A percentile compares a stretch with the other conserved stretches of the same genome.
phyloP scores from a whole-genome alignment of 2,888 invertebrate genomes.

The Ariolimax columbianus region DNA sequence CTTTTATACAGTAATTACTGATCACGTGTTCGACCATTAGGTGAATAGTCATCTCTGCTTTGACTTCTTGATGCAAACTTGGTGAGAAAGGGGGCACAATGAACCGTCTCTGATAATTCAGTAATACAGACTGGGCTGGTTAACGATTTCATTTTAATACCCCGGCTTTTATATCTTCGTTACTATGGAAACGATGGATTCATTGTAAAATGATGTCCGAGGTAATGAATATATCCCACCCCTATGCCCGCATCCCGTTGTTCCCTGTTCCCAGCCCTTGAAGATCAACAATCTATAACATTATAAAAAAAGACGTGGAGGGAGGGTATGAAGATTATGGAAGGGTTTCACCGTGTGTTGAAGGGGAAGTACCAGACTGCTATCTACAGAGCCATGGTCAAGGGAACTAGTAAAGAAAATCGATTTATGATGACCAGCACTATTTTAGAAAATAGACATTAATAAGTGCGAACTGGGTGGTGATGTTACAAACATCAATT shows the following conservation, averaged over 20 bases:
- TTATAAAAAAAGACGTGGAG: not conserved
- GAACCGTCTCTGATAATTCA: not conserved
- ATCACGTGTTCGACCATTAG: too few species aligned
- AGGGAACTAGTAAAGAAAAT: not conserved
- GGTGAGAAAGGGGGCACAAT: too few species aligned
- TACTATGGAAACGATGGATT: constrained; percentile 36
- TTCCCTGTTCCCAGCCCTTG: too few species aligned
- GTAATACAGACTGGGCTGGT: constrained; percentile 9
- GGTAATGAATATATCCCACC: not conserved
- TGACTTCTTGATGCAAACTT: too few species aligned
- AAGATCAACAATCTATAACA: not conserved
- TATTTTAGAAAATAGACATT: not conserved
- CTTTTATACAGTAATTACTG: too few species aligned
- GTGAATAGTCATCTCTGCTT: too few species aligned
- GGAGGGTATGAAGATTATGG: not conserved
- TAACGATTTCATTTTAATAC: constrained; percentile 47
- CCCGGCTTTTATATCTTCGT: constrained; percentile 15
- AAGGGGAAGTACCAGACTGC: not conserved
- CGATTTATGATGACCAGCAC: constrained; percentile 18
- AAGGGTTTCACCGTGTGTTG: not conserved
- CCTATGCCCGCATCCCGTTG: not conserved
- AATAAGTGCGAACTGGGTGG: not conserved
- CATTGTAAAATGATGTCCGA: constrained; percentile 2
- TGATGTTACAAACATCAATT: constrained; percentile 10
- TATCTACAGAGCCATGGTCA: not conserved